Base-by-base conservation (phyloP, 2,888 invertebrate genomes). In the Lomographa bimaculata region DNA sequence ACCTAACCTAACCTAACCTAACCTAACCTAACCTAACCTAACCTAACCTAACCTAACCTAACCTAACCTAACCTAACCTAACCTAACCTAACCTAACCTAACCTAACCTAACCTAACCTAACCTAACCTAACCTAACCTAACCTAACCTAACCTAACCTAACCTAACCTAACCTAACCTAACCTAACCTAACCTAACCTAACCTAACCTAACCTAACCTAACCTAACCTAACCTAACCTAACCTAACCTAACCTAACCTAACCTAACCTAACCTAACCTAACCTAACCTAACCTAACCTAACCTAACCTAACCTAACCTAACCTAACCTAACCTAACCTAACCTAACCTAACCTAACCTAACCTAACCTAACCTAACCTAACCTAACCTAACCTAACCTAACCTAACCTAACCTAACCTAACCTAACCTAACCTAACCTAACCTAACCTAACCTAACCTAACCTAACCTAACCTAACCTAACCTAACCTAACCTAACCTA, bases 341-440 rank as follows among this genome's bases (percentile, higher is more conserved):
- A 29, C 29, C 29, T 29, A 29, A 29, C 29, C 29, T 29, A 29
- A 29, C 29, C 29, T 29, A 29, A 29, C 29, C 29, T 29, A 29
- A 29, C 29, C 29, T 29, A 29, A 29, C 30, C 30, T 30, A 30
- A 30, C 30, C 30, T 30, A 30, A 30, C 30, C 30, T 30, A 30
- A 30, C 30, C 30, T 30, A 30, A 30, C 30, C 30, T 30, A 30
- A 30, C 30, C 30, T 30, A 30, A 30, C 30, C 30, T 30, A 30
- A 30, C 30, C 30, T 30, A 30, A 30, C 30, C 30, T 30, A 30
- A 30, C 30, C 30, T 30, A 30, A 30, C 30, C 30, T 30, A 30
- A 30, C 30, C 30, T 30, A 30, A 30, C 30, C 30, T 30, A 30
- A 30, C 30, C 30, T 30, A 30, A 30, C 30, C 30, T 30, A 30